Evolutionary conservation across 2,797 vertebrate genomes (phyloP).

Genomic region (Chelidonichthys spinosus): DNA sequence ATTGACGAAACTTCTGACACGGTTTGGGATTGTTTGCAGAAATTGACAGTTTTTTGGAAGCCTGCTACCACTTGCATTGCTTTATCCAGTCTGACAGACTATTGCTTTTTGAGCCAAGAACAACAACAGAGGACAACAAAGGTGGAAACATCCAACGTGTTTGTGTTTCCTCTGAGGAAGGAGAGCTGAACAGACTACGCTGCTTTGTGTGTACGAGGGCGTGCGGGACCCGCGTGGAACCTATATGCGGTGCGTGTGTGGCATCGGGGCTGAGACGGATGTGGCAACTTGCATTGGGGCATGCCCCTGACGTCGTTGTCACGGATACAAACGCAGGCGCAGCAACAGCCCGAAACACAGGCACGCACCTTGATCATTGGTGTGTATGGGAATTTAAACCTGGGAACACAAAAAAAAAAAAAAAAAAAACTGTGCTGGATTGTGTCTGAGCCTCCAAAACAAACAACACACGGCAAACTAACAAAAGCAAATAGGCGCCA

Average conservation of each 20-base stretch:
- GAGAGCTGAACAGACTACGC: constrained; percentile 37
- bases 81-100: constrained; percentile 44
- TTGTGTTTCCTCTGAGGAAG: constrained; percentile 50
- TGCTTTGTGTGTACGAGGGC: constrained; percentile 14
- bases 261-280: constrained; percentile 47
- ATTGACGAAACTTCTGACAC: constrained; percentile 53
- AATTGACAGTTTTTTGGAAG: constrained; percentile 56
- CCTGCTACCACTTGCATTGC: constrained; percentile 26
- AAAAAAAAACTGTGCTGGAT: constrained; percentile 39
- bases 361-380: constrained; percentile 66
- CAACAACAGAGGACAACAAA: constrained; percentile 57
- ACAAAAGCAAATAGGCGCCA: constrained; percentile 39
- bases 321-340: constrained; percentile 46
- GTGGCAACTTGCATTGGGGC: constrained; percentile 50
- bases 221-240: constrained; percentile 33
- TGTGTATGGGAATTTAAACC: constrained; percentile 53
- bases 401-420: constrained; percentile 50
- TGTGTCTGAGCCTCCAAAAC: constrained; percentile 48
- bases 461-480: constrained; percentile 53
- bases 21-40: constrained; percentile 48
- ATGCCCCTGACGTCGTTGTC: constrained; percentile 66
- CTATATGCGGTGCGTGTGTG: constrained; percentile 32
- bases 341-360: constrained; percentile 46
- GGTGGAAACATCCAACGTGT: constrained; percentile 42
- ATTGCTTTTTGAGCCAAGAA: constrained; percentile 49